Percentiles rank a stretch among this genome's conserved stretches.
These are phyloP conservation scores for Lagopus muta DNA, from an alignment of 2,113 vertebrate species.

Conservation along the genomic window DNA sequence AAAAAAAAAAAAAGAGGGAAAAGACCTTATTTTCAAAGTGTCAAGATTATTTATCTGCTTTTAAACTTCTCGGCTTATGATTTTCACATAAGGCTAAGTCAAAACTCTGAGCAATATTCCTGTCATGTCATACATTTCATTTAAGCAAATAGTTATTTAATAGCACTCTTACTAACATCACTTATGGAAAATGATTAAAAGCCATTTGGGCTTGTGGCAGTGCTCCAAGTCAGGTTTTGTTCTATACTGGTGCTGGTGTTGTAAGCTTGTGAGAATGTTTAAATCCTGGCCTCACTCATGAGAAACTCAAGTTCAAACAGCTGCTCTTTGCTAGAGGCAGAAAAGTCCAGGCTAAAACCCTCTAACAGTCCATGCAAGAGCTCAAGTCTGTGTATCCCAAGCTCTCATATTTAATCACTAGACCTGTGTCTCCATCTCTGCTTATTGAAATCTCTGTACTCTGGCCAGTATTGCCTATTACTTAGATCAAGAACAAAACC, in stretches of 20 bases:
- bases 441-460: background rate
- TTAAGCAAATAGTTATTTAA: background rate
- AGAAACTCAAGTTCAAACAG: background rate
- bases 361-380: background rate
- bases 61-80: background rate
- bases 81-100: background rate
- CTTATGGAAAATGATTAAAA: background rate
- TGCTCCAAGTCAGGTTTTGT: background rate
- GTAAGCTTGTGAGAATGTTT: background rate
- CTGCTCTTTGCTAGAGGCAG: accelerated
- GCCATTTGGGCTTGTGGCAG: background rate
- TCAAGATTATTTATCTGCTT: background rate
- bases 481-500: background rate
- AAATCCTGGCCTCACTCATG: background rate
- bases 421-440: background rate
- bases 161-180: background rate
- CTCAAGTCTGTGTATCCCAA: background rate
- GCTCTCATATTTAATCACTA: background rate
- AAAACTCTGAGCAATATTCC: background rate
- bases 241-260: background rate
- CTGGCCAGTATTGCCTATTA: background rate
- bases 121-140: background rate
- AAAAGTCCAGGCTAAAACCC: background rate
- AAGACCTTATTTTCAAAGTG: background rate
- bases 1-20: background rate